A percentile compares a stretch with the other conserved stretches of the same genome.
Conservation (phyloP, 2,797 vertebrate genomes). For the Anguilla megastoma region DNA sequence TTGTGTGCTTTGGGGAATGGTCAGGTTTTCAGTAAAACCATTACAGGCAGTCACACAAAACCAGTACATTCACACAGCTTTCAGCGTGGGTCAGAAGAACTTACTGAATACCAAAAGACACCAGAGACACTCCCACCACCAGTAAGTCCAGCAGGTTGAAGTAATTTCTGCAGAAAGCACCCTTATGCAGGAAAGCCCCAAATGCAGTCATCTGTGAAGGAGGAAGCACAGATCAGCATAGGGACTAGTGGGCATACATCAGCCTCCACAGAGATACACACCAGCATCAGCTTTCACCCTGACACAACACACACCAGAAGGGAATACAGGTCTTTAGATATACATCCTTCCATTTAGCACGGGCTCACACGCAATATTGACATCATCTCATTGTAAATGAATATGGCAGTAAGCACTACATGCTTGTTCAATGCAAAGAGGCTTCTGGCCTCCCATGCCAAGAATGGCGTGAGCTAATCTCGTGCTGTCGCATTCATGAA, state of each 20-base stretch:
- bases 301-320: conserved; percentile 25
- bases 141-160: conserved; percentile 97
- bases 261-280: conserved; percentile 40
- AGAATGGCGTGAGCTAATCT: conserved; percentile 49
- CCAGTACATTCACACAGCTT: neutral
- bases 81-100: conserved; percentile 55
- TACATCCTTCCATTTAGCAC: neutral
- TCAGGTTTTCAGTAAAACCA: neutral
- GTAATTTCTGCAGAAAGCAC: conserved; percentile 98
- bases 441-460: conserved; percentile 67
- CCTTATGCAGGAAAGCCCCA: conserved; percentile 97
- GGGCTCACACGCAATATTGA: conserved; percentile 3
- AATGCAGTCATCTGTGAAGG: conserved; percentile 94
- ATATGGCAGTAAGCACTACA: conserved; percentile 77
- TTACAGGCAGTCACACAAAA: neutral
- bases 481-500: conserved; percentile 79
- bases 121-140: conserved; percentile 95
- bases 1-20: neutral
- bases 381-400: conserved; percentile 63
- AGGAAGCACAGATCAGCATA: neutral
- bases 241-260: conserved; percentile 30
- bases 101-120: conserved; percentile 98
- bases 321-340: conserved; percentile 17
- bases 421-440: conserved; percentile 53
- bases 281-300: conserved; percentile 22